These are phyloP conservation scores for Stenolophus ochropezus DNA, from an alignment of 2,888 invertebrate genomes.

Conservation along the genomic window DNA sequence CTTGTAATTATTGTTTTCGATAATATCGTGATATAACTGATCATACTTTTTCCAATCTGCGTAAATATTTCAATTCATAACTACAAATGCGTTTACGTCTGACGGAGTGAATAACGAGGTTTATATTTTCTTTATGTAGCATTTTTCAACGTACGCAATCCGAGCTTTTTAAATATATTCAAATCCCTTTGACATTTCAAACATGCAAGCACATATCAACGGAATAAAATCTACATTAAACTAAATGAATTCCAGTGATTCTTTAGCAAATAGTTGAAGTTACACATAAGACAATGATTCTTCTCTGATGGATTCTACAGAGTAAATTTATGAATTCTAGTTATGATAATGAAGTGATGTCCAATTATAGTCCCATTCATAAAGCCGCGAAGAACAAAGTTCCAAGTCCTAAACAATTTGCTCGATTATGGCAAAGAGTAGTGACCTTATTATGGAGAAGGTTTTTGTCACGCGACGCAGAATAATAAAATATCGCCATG, in stretches of 20 bases:
- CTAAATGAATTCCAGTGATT: not conserved
- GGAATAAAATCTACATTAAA: conserved; percentile 2
- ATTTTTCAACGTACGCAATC: not conserved
- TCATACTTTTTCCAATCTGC: not conserved
- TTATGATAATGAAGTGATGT: conserved; percentile 14
- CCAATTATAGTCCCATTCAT: conserved; percentile 2
- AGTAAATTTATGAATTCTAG: conserved; percentile 1
- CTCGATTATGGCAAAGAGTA: conserved; percentile 20
- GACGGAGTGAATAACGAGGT: no score
- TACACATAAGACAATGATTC: not conserved
- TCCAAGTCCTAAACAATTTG: conserved; percentile 15
- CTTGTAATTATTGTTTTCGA: not conserved
- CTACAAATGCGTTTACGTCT: not conserved
- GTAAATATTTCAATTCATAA: not conserved
- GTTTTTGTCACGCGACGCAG: conserved; percentile 10
- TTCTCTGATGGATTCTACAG: not conserved
- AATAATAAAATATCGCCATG: conserved; percentile 46
- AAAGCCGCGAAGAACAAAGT: conserved; percentile 4
- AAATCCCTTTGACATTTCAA: not conserved
- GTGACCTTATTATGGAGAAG: conserved; percentile 18
- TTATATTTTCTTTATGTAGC: not conserved
- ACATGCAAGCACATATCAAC: conserved; percentile 1
- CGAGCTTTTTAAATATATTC: conserved; percentile 1
- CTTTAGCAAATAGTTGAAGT: not conserved
- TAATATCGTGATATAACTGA: not conserved